Evolutionary conservation across 2,888 invertebrate species (phyloP).

Genomic region (Drosophila multiciliata): DNA sequence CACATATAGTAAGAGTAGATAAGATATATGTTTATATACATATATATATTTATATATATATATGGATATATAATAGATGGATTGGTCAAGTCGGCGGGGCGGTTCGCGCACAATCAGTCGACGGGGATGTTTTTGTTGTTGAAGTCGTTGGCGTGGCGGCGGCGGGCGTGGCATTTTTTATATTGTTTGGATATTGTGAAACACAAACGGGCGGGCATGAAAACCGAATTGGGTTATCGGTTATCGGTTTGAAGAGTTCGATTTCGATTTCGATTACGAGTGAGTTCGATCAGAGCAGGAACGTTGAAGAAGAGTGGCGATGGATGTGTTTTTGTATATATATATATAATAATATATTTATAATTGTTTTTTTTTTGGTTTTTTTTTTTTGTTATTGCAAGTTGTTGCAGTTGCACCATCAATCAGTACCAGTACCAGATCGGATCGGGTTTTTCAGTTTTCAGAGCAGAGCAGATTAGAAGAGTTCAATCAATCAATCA

Average conservation of each 20-base stretch:
- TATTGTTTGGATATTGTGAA: conserved; percentile 34
- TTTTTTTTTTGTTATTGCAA: conserved; percentile 40
- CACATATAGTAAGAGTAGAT: conserved; percentile 18
- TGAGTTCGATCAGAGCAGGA: conserved; percentile 72
- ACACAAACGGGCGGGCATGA: conserved; percentile 51
- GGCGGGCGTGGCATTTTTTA: conserved; percentile 57
- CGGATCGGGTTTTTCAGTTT: conserved; percentile 72
- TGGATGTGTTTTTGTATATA: conserved; percentile 53
- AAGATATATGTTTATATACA: conserved; percentile 28
- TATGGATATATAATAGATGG: conserved; percentile 28
- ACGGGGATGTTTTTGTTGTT: conserved; percentile 72
- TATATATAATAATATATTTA: conserved; percentile 20
- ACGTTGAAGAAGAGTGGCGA: conserved; percentile 77
- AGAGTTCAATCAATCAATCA: conserved; percentile 72
- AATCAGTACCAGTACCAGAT: conserved; percentile 78
- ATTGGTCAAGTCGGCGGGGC: conserved; percentile 71
- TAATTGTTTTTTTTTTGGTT: conserved; percentile 14
- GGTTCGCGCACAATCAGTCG: conserved; percentile 72
- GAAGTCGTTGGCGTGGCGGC: conserved; percentile 72
- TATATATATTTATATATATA: conserved; percentile 19
- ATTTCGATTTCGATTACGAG: conserved; percentile 46
- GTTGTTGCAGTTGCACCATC: conserved; percentile 71
- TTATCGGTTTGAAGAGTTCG: conserved; percentile 40
- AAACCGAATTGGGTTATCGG: conserved; percentile 41
- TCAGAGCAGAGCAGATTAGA: conserved; percentile 79